A percentile compares a stretch with the other conserved stretches of the same genome.
phyloP scores from a whole-genome alignment of 2,797 vertebrate species.

The Eulemur coronatus region DNA sequence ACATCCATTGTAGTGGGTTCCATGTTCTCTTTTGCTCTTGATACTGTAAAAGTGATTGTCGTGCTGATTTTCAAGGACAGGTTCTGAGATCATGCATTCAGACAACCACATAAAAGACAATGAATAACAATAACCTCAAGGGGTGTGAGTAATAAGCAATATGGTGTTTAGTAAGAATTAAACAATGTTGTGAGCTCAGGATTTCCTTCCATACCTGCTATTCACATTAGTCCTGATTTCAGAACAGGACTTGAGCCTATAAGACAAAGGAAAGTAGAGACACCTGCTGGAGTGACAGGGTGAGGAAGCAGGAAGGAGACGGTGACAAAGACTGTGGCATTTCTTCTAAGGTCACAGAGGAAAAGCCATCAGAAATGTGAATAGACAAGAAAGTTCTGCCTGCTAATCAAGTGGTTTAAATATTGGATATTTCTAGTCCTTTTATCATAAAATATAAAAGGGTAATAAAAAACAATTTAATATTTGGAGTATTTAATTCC shows the following conservation, averaged over 20 bases:
- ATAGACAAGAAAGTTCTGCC: background rate
- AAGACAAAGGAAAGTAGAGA: constrained; percentile 75
- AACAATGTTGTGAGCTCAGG: constrained; percentile 72
- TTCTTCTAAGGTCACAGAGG: constrained; percentile 58
- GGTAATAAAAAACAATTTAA: constrained; percentile 66
- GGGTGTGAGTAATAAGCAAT: constrained; percentile 58
- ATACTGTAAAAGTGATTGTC: background rate
- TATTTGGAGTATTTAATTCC: constrained; percentile 72
- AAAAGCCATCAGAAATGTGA: constrained; percentile 19
- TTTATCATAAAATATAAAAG: constrained; percentile 54
- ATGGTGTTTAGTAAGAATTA: constrained; percentile 54
- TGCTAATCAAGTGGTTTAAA: constrained; percentile 9
- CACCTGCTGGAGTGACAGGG: constrained; percentile 76
- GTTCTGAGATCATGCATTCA: constrained; percentile 56
- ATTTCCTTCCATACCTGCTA: constrained; percentile 71
- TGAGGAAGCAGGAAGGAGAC: constrained; percentile 68
- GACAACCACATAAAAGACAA: constrained; percentile 55
- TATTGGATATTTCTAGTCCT: background rate
- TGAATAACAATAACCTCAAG: constrained; percentile 28
- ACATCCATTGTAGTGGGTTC: background rate
- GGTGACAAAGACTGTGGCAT: constrained; percentile 56
- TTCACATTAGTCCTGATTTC: constrained; percentile 59
- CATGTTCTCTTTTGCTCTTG: constrained; percentile 21
- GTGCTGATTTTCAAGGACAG: constrained; percentile 48
- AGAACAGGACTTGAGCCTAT: constrained; percentile 30